Evolutionary conservation across 2,888 invertebrate genomes (phyloP).

Genomic region (Luffia ferchaultella): DNA sequence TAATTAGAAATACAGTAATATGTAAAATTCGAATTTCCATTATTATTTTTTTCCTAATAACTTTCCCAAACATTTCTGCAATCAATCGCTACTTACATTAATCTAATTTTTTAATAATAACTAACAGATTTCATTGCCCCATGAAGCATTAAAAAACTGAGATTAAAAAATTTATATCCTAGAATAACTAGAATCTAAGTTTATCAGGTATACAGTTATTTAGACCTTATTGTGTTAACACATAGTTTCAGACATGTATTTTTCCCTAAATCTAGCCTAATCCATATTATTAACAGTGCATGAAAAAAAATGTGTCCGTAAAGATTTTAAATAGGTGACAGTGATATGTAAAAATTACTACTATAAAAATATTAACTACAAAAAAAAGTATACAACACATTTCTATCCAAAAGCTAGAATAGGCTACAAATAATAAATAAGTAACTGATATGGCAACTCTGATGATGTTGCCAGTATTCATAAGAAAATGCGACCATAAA

Average conservation of each 20-base stretch:
- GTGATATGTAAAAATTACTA: neutral
- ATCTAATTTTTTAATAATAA: neutral
- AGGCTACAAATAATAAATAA: too few relatives aligned
- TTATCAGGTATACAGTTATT: slow-evolving; percentile 12
- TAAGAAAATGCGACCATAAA: too few relatives aligned
- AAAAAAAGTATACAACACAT: too few relatives aligned
- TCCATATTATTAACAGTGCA: neutral
- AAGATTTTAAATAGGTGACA: neutral
- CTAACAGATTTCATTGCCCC: neutral
- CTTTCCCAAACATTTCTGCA: too few relatives aligned
- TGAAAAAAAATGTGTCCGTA: neutral
- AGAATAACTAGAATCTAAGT: neutral
- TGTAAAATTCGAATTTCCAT: too few relatives aligned
- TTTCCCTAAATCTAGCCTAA: slow-evolving; percentile 23
- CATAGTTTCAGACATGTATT: slow-evolving; percentile 73
- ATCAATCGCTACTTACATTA: too few relatives aligned
- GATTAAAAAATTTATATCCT: neutral
- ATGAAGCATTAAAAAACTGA: neutral
- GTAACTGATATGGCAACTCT: too few relatives aligned
- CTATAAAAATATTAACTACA: too few relatives aligned
- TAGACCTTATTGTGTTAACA: slow-evolving; percentile 34
- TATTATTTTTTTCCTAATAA: too few relatives aligned
- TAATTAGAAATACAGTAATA: too few relatives aligned
- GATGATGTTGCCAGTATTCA: too few relatives aligned
- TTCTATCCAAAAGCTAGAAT: too few relatives aligned